phyloP scores from a whole-genome alignment of 2,888 invertebrate species.

The Macropis europaea region DNA sequence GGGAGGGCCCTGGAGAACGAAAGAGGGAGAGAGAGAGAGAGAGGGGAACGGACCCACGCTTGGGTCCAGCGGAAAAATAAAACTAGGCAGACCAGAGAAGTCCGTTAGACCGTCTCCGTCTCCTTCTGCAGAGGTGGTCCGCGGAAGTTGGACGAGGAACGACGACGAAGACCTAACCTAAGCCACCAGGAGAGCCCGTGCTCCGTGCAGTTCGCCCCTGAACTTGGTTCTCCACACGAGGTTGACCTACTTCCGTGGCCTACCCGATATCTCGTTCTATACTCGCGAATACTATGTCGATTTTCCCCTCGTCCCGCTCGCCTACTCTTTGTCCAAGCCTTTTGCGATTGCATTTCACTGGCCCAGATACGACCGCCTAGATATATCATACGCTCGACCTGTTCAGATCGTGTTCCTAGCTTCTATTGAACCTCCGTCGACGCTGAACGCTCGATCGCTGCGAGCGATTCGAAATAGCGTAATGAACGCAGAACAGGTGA shows the following conservation, averaged over 20 bases:
- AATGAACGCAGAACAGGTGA: no score
- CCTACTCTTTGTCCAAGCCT: conserved; percentile 18
- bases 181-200: conserved; percentile 60
- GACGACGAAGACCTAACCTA: conserved; percentile 64
- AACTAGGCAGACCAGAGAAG: conserved; percentile 61
- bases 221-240: conserved; percentile 76
- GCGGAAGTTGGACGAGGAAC: conserved; percentile 33
- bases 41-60: conserved; percentile 51
- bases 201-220: conserved; percentile 74
- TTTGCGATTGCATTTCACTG: conserved; percentile 47
- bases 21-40: conserved; percentile 35
- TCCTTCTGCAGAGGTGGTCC: conserved; percentile 15
- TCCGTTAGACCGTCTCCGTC: conserved; percentile 68
- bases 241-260: conserved; percentile 75
- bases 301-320: conserved; percentile 31
- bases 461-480: no score
- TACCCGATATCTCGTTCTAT: conserved; percentile 51
- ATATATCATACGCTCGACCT: conserved; percentile 5
- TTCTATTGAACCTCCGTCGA: no score
- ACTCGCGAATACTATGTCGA: conserved; percentile 33
- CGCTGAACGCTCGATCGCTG: no score
- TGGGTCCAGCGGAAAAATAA: conserved; percentile 67
- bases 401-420: neutral
- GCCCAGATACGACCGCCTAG: conserved; percentile 23
- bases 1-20: conserved; percentile 47